Conservation (phyloP, 2,888 invertebrate genomes). For the Ophraella communa region DNA sequence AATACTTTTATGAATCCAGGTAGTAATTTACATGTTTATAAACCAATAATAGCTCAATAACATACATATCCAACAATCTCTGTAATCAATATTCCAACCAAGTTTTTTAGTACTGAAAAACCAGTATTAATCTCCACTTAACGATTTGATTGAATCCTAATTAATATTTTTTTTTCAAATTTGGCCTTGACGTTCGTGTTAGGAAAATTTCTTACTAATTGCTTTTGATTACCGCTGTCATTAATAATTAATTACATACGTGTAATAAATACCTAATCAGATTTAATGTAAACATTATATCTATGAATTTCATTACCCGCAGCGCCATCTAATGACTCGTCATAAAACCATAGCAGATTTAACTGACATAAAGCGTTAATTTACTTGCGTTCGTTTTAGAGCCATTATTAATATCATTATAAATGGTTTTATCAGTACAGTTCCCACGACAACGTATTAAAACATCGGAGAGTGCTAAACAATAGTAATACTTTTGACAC, state of each 20-base stretch:
- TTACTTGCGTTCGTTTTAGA: too few relatives aligned
- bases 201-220: conserved; percentile 41
- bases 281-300: conserved; percentile 30
- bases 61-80: not conserved
- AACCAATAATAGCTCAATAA: not conserved
- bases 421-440: not conserved
- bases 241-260: conserved; percentile 41
- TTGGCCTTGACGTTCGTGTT: conserved; percentile 39
- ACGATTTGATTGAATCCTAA: conserved; percentile 11
- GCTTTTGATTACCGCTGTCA: conserved; percentile 43
- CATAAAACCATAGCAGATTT: not conserved
- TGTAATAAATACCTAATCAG: conserved; percentile 38
- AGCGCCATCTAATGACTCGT: not conserved
- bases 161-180: conserved; percentile 32
- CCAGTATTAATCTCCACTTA: not conserved
- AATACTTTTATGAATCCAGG: too few relatives aligned
- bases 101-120: not conserved
- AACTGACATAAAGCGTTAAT: too few relatives aligned
- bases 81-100: not conserved
- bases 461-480: conserved; percentile 40
- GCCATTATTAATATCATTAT: conserved; percentile 5
- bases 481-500: conserved; percentile 53
- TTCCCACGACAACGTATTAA: conserved; percentile 35
- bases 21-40: not conserved
- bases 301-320: too few relatives aligned